Evolutionary conservation across 2,113 vertebrate genomes (phyloP).

Genomic region (Colossoma macropomum): DNA sequence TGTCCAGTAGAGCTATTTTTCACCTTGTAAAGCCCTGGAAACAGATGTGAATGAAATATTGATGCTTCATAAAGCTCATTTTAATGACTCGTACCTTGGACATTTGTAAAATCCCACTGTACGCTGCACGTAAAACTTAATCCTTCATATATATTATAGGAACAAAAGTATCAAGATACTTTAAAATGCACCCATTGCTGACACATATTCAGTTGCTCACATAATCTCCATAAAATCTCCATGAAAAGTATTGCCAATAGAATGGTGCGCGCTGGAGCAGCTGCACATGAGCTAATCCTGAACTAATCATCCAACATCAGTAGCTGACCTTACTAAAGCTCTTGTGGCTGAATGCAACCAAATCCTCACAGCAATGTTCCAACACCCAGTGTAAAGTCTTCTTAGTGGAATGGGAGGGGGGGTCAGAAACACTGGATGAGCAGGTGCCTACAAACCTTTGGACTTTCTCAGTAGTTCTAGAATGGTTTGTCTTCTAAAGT

Average conservation of each 20-base stretch:
- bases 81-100: slow-evolving; percentile 18
- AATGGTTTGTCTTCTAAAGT: neutral
- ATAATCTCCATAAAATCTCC: neutral
- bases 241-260: neutral
- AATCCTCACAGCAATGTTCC: neutral
- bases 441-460: neutral
- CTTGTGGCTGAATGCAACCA: neutral
- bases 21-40: neutral
- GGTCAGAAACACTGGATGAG: neutral
- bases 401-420: neutral
- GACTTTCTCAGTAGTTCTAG: neutral
- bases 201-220: too few species aligned
- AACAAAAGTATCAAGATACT: too few species aligned
- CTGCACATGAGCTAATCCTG: neutral
- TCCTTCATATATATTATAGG: neutral
- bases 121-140: neutral
- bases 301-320: neutral
- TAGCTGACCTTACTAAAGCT: neutral
- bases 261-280: neutral
- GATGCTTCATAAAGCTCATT: slow-evolving; percentile 9
- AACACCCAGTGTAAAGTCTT: neutral
- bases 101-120: neutral
- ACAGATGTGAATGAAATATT: neutral
- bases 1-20: neutral
- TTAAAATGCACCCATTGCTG: too few species aligned